phyloP scores from a whole-genome alignment of 1,140 invertebrate species.

The Drosophila parvula region DNA sequence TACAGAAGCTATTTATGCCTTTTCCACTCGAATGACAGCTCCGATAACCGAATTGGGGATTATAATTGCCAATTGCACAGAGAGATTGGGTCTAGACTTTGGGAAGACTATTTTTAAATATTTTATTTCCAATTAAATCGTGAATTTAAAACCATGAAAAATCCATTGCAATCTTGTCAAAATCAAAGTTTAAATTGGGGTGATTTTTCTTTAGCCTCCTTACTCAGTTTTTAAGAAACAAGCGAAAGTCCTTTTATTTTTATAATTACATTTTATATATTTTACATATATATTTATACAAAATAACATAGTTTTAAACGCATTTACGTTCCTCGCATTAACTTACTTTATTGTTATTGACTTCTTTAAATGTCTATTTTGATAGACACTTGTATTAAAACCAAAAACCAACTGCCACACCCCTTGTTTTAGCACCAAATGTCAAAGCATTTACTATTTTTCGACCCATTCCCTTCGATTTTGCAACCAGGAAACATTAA shows the following conservation, averaged over 20 bases:
- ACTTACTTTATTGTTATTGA: background rate
- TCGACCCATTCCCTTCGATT: background rate
- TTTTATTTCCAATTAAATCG: background rate
- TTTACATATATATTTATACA: no score
- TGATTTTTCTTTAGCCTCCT: no score
- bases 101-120: background rate
- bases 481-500: slow-evolving; percentile 12
- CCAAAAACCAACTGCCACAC: slow-evolving; percentile 6
- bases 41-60: background rate
- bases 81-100: no score
- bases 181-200: no score
- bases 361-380: slow-evolving; percentile 7
- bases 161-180: no score
- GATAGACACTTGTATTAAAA: slow-evolving; percentile 1
- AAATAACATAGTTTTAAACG: background rate
- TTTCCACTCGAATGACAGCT: background rate
- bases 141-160: background rate
- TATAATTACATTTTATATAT: background rate
- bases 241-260: background rate
- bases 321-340: background rate
- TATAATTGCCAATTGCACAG: background rate
- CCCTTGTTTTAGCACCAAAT: slow-evolving; percentile 11
- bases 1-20: slow-evolving; percentile 8
- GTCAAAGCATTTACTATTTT: slow-evolving; percentile 16
- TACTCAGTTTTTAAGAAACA: no score